Evolutionary conservation across 2,888 invertebrate genomes (phyloP).

Genomic region (Lithophane leautieri): DNA sequence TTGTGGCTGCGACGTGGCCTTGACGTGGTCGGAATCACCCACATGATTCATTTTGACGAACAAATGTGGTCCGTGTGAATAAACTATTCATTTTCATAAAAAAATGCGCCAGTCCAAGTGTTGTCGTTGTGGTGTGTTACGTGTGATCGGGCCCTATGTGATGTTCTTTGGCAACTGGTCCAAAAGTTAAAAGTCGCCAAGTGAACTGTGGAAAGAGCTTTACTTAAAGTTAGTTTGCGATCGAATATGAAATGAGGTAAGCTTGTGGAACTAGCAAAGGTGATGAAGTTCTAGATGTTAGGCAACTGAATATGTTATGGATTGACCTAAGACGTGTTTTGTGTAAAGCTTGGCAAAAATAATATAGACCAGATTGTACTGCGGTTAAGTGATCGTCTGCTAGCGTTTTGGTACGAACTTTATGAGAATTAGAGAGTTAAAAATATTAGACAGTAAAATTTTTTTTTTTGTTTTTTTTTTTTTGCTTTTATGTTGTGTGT

Average conservation of each 20-base stretch:
- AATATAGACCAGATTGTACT: too few species aligned
- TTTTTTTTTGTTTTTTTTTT: too few species aligned
- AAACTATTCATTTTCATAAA: background rate
- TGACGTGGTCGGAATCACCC: background rate
- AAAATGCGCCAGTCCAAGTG: background rate
- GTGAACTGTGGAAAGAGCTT: slow-evolving; percentile 58
- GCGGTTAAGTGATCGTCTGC: background rate
- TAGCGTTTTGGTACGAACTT: background rate
- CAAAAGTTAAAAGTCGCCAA: slow-evolving; percentile 54
- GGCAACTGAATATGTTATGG: slow-evolving; percentile 9
- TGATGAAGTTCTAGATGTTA: slow-evolving; percentile 44
- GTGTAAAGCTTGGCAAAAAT: background rate
- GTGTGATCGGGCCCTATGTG: background rate
- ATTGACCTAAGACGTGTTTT: background rate
- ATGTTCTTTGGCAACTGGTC: slow-evolving; percentile 13
- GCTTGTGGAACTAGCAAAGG: slow-evolving; percentile 40
- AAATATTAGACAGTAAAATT: too few species aligned
- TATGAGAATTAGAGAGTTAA: too few species aligned
- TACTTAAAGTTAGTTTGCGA: slow-evolving; percentile 55
- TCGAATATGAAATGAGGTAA: slow-evolving; percentile 60
- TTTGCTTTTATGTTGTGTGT: too few species aligned
- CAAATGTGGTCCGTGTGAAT: background rate
- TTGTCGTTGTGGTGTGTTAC: background rate
- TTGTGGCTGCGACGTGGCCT: too few species aligned
- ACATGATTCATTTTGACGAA: background rate